phyloP scores from a whole-genome alignment of 2,888 invertebrate genomes.

The Thymelicus lineola region DNA sequence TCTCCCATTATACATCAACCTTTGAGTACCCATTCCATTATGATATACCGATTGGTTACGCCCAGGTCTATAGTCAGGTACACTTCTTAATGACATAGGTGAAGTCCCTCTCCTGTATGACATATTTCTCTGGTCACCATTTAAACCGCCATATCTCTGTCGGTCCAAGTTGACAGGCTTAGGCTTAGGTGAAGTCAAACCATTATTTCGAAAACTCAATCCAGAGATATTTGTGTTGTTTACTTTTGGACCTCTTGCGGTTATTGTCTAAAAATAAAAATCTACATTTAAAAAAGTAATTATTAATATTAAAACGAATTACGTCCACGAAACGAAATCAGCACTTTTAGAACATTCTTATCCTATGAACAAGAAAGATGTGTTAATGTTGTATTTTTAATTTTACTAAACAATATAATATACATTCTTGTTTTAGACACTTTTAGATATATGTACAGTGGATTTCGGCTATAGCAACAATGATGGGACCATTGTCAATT shows the following conservation, averaged over 20 bases:
- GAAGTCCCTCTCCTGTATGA: slow-evolving; percentile 60
- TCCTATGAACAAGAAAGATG: too few relatives aligned
- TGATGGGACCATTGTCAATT: too few relatives aligned
- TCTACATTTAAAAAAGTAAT: neutral
- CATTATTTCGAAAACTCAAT: slow-evolving; percentile 55
- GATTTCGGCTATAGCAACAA: too few relatives aligned
- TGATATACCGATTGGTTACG: slow-evolving; percentile 51
- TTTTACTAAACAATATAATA: too few relatives aligned
- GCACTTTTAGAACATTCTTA: too few relatives aligned
- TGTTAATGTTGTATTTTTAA: too few relatives aligned
- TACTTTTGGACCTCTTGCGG: slow-evolving; percentile 60
- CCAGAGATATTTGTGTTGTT: slow-evolving; percentile 52
- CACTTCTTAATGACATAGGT: slow-evolving; percentile 60
- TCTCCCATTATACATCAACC: slow-evolving; percentile 60
- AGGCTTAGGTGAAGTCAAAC: slow-evolving; percentile 56
- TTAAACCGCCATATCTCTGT: slow-evolving; percentile 51
- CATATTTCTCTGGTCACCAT: slow-evolving; percentile 56
- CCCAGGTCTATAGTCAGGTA: slow-evolving; percentile 53
- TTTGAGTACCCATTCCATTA: slow-evolving; percentile 54
- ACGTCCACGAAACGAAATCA: too few relatives aligned
- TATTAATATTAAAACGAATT: too few relatives aligned
- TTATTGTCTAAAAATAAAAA: slow-evolving; percentile 57
- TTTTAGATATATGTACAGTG: too few relatives aligned
- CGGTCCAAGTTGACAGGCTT: slow-evolving; percentile 56
- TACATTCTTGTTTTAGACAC: too few relatives aligned